Evolutionary conservation across 2,113 vertebrate genomes (phyloP), one percentile per base, ranked within the genome.

Genomic region (Corythornis cristatus): DNA sequence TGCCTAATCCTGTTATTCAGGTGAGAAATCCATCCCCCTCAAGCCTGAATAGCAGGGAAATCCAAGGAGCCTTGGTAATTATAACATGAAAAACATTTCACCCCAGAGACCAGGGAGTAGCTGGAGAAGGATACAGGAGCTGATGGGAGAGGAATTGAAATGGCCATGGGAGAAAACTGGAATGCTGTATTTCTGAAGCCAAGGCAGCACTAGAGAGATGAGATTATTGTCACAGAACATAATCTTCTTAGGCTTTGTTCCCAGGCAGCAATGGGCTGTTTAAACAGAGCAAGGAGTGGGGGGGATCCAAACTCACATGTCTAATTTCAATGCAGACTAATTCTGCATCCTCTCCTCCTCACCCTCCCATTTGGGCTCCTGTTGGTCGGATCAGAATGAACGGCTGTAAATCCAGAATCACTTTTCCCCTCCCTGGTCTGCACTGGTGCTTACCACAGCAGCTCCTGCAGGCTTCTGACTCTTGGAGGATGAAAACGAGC

Each of bases 221-320:
- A 92, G 93, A 96, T 96, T 96, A 94, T 93, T 78, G 76, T 96
- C 81, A 72, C 73, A 78, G 57, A 93, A 72, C 37, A 56, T 96
- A 97, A 96, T 92, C 94, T 95, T 91, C 50, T 96, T 96, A 96
- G 60, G 89, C 84, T 96, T 96, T 96, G 93, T 96, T 95, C 15
- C 2, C 17, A 86, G n/a, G 84, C 83, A 95, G 73, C 15, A 3
- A 70, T 94, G 72, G 58, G 86, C 93, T 93, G 84, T 94, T 96
- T 90, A 92, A 96, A 95, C 68, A 92, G 90, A 71, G 22, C 35
- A 61, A 56, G 51, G 40, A 21, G 35, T 2, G 28, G 68, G 13
- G 45, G 31, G 25, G 7, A 54, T 77, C 72, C 84, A 89, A 90
- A 86, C 82, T 78, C 64, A 62, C 53, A 64, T 56, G 35, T 75